Percentiles rank a stretch among this genome's conserved stretches.
Conservation (phyloP, 2,888 invertebrate genomes). For the Agelastica alni region DNA sequence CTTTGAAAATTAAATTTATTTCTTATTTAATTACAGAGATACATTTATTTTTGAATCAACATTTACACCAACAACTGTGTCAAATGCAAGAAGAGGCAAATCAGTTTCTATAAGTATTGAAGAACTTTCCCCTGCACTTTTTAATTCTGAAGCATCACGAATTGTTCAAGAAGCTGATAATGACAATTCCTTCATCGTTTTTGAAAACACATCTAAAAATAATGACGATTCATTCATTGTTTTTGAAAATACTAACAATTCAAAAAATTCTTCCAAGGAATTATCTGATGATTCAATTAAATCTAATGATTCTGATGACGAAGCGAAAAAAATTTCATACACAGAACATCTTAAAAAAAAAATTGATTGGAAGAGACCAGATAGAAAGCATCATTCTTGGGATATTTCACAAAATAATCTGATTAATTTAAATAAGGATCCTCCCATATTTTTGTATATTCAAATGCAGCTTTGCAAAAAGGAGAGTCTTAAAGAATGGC, state of each 20-base stretch:
- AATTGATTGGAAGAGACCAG: slow-evolving; percentile 46
- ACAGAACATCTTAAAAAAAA: slow-evolving; percentile 38
- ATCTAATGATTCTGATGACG: slow-evolving; percentile 4
- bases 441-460: slow-evolving; percentile 81
- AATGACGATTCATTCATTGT: slow-evolving; percentile 43
- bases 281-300: neutral
- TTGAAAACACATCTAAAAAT: slow-evolving; percentile 9
- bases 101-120: slow-evolving; percentile 40
- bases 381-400: slow-evolving; percentile 52
- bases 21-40: slow-evolving; percentile 21
- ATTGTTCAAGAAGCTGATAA: slow-evolving; percentile 17
- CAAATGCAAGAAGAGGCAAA: slow-evolving; percentile 33
- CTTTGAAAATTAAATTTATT: slow-evolving; percentile 9
- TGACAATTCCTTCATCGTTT: too few species aligned
- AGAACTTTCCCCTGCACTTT: slow-evolving; percentile 27
- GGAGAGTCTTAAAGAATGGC: slow-evolving; percentile 91
- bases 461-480: slow-evolving; percentile 96
- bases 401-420: slow-evolving; percentile 44
- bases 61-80: slow-evolving; percentile 16
- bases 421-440: slow-evolving; percentile 24
- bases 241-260: slow-evolving; percentile 34
- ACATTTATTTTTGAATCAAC: slow-evolving; percentile 19
- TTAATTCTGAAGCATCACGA: slow-evolving; percentile 24
- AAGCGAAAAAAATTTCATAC: slow-evolving; percentile 6
- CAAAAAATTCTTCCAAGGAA: slow-evolving; percentile 12